phyloP scores from a whole-genome alignment of 2,797 vertebrate species.

The Sebastes taczanowskii region DNA sequence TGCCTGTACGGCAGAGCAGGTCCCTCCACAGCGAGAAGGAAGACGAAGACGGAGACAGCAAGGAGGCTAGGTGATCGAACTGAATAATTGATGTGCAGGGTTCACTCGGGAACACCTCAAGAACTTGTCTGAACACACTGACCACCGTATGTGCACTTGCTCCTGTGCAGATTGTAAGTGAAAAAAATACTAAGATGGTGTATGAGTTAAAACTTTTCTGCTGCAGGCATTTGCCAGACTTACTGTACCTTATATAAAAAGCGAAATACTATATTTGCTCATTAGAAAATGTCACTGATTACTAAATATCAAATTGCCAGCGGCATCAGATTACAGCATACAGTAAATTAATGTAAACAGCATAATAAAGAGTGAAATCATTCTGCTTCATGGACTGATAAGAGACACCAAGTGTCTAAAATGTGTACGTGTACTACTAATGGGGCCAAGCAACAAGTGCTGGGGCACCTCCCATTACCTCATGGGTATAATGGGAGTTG shows the following conservation, averaged over 20 bases:
- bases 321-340: neutral
- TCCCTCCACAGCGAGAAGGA: slow-evolving; percentile 61
- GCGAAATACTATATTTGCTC: neutral
- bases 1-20: slow-evolving; percentile 49
- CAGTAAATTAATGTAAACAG: slow-evolving; percentile 12
- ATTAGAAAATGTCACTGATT: neutral
- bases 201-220: slow-evolving; percentile 29
- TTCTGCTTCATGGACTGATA: slow-evolving; percentile 9
- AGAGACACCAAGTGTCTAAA: slow-evolving; percentile 20
- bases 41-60: slow-evolving; percentile 64
- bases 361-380: neutral
- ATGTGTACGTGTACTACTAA: slow-evolving; percentile 13
- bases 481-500: slow-evolving; percentile 41
- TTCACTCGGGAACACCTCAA: slow-evolving; percentile 70
- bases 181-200: neutral
- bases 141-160: slow-evolving; percentile 39
- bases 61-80: slow-evolving; percentile 71
- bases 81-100: slow-evolving; percentile 84
- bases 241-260: neutral
- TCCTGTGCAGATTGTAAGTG: slow-evolving; percentile 19
- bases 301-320: neutral
- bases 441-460: slow-evolving; percentile 31
- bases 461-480: slow-evolving; percentile 37
- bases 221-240: neutral
- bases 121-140: slow-evolving; percentile 61